Percentiles rank a stretch among this genome's conserved stretches.
Conservation (phyloP, 2,797 vertebrate genomes). For the Hydrophis major region DNA sequence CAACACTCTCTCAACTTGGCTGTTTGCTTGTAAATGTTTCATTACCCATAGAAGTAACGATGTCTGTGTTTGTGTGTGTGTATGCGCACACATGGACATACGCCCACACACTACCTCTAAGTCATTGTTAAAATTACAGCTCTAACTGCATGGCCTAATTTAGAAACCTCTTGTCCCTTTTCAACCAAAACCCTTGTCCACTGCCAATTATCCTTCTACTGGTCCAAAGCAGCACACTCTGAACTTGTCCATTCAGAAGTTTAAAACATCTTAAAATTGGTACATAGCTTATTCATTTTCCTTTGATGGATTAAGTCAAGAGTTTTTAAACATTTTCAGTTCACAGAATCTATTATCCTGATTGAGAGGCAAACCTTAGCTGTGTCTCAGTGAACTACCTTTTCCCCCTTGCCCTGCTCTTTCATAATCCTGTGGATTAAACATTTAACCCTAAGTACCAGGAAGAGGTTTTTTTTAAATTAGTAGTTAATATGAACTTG, state of each 20-base stretch:
- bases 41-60: not conserved
- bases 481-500: not conserved
- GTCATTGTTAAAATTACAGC: not conserved
- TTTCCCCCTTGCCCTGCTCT: not conserved
- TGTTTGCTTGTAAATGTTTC: not conserved
- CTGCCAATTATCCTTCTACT: not conserved
- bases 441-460: not conserved
- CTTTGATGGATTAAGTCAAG: not conserved
- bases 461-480: not conserved
- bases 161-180: not conserved
- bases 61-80: not conserved
- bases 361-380: not conserved
- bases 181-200: not conserved
- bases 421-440: not conserved
- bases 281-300: not conserved
- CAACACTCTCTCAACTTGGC: too few relatives aligned
- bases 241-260: not conserved
- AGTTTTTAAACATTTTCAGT: not conserved
- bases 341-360: not conserved
- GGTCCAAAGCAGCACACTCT: not conserved
- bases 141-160: not conserved
- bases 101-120: not conserved
- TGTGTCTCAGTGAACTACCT: not conserved
- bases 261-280: not conserved
- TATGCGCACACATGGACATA: rapidly evolving